A percentile compares a stretch with the other conserved stretches of the same genome.
Evolutionary conservation across 2,797 vertebrate genomes (phyloP).

Genomic region (Zonotrichia albicollis): DNA sequence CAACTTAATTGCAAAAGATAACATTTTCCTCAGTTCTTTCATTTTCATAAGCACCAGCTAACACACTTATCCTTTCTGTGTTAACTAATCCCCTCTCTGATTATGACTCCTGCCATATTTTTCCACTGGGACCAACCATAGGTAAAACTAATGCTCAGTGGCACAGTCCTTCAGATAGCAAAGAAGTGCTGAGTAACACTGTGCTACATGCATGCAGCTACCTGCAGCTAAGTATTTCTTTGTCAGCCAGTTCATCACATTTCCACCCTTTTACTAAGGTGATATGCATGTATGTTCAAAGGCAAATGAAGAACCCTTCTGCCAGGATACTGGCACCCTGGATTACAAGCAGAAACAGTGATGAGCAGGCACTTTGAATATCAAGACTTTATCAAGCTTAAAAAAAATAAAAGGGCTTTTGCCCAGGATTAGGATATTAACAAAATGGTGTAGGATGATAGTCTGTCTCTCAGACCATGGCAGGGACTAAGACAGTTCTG

Average conservation of each 20-base stretch:
- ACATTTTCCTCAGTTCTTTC: background rate
- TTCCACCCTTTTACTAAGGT: background rate
- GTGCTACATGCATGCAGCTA: rapidly evolving
- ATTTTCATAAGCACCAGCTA: background rate
- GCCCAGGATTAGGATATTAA: background rate
- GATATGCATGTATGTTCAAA: background rate
- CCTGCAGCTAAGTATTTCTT: background rate
- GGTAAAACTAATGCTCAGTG: background rate
- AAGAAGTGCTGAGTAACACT: background rate
- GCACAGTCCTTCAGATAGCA: background rate
- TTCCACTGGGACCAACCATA: background rate
- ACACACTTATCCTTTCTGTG: background rate
- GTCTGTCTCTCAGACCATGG: rapidly evolving
- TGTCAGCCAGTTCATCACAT: background rate
- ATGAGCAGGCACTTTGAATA: background rate
- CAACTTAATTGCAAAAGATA: background rate
- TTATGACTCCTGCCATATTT: background rate
- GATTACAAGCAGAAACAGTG: background rate
- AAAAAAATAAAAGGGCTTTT: background rate
- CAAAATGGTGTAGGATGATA: background rate
- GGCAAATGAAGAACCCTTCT: background rate
- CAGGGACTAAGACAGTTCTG: background rate
- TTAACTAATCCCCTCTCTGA: background rate
- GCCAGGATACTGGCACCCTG: background rate
- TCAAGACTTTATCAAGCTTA: background rate